Conservation (phyloP, 2,797 vertebrate species). For the Falco columbarius region DNA sequence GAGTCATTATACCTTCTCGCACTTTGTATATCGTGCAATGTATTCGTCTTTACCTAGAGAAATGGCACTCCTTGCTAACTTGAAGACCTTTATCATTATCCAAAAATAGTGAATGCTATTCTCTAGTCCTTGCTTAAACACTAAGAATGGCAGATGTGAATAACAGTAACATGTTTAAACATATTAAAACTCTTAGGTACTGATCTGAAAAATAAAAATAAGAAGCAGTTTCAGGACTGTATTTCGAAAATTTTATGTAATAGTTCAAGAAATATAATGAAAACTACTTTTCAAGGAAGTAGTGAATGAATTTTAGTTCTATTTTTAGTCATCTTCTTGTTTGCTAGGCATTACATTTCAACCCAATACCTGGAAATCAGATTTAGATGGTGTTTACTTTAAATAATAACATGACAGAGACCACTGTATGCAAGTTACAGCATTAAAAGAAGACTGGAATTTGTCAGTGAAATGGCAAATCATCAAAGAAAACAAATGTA, state of each 20-base stretch:
- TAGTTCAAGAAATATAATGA: background rate
- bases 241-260: background rate
- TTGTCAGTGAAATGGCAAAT: background rate
- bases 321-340: background rate
- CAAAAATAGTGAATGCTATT: background rate
- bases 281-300: background rate
- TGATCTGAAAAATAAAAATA: background rate
- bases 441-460: background rate
- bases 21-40: background rate
- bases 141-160: background rate
- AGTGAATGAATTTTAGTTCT: background rate
- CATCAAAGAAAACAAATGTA: background rate
- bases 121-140: background rate
- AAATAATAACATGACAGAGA: background rate
- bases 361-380: background rate
- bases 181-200: background rate
- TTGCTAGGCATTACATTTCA: background rate
- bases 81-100: background rate
- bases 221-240: background rate
- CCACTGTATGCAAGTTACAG: background rate
- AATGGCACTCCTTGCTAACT: background rate
- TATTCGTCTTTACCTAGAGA: background rate
- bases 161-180: background rate
- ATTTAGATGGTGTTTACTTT: background rate
- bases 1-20: background rate